These are phyloP conservation scores for Morpho helenor DNA, from an alignment of 2,888 invertebrate genomes.

Conservation along the genomic window DNA sequence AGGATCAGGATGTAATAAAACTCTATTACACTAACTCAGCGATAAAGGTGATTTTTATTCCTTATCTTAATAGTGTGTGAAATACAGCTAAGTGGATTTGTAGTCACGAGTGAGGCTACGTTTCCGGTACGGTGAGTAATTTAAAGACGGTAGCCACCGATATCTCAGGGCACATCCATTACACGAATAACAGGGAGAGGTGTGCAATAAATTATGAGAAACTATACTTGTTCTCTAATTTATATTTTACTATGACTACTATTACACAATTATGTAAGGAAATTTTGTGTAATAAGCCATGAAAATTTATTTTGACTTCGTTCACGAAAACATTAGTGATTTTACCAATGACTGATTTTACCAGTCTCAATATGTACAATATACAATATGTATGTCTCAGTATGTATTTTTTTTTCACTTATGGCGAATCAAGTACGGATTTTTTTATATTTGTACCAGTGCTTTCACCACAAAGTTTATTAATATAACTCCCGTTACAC, in stretches of 20 bases:
- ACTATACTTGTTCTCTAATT: slow-evolving; percentile 69
- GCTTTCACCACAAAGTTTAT: too few species aligned
- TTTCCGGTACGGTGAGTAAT: slow-evolving; percentile 70
- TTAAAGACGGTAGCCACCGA: slow-evolving; percentile 68
- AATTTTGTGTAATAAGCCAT: too few species aligned
- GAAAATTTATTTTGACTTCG: too few species aligned
- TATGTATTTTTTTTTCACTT: too few species aligned
- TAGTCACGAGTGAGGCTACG: slow-evolving; percentile 57
- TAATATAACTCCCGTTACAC: too few species aligned
- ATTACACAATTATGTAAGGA: too few species aligned
- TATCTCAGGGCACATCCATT: slow-evolving; percentile 70
- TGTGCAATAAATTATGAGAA: slow-evolving; percentile 65
- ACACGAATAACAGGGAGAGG: slow-evolving; percentile 61
- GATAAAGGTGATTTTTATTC: slow-evolving; percentile 27
- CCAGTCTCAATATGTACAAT: too few species aligned
- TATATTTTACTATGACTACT: slow-evolving; percentile 46
- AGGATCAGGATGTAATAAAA: slow-evolving; percentile 49
- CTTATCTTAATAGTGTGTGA: slow-evolving; percentile 48
- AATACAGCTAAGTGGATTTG: slow-evolving; percentile 66
- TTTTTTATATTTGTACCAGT: too few species aligned
- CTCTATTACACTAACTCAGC: slow-evolving; percentile 51
- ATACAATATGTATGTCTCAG: too few species aligned
- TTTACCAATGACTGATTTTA: too few species aligned
- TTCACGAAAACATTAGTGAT: too few species aligned
- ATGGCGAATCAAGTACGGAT: too few species aligned